phyloP scores from a whole-genome alignment of 2,113 vertebrate genomes.

The Phalacrocorax aristotelis region DNA sequence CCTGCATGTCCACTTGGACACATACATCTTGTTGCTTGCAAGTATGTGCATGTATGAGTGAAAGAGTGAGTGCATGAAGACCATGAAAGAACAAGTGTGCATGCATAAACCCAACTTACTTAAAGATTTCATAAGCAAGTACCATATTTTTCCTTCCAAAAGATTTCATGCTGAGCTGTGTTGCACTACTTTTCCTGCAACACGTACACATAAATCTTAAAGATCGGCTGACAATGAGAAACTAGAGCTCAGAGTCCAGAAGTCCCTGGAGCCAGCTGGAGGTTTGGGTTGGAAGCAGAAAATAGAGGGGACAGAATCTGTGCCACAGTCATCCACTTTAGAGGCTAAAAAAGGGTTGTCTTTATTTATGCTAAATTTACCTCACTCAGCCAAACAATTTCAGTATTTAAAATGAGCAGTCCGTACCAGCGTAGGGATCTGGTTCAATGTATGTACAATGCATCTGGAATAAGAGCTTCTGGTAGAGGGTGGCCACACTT shows the following conservation, averaged over 20 bases:
- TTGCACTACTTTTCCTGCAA: not conserved
- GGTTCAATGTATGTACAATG: not conserved
- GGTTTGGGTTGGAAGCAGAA: not conserved
- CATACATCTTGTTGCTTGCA: not conserved
- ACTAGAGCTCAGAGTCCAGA: not conserved
- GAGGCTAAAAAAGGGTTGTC: not conserved
- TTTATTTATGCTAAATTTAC: not conserved
- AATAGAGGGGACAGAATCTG: not conserved
- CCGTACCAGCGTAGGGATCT: not conserved
- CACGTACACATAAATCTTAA: not conserved
- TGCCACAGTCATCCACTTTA: not conserved
- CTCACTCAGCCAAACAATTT: not conserved
- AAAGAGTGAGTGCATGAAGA: not conserved
- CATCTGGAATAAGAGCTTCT: not conserved
- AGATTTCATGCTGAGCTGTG: not conserved
- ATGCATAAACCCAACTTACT: not conserved
- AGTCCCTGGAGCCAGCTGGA: not conserved
- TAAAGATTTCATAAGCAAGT: not conserved
- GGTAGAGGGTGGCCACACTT: not conserved
- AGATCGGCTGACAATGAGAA: not conserved
- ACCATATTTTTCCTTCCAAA: not conserved
- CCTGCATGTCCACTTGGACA: not conserved
- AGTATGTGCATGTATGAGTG: not conserved
- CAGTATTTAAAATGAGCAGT: not conserved
- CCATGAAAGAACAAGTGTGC: not conserved